Conservation (phyloP, 2,888 invertebrate genomes). For the Zaprionus obscuricornis region DNA sequence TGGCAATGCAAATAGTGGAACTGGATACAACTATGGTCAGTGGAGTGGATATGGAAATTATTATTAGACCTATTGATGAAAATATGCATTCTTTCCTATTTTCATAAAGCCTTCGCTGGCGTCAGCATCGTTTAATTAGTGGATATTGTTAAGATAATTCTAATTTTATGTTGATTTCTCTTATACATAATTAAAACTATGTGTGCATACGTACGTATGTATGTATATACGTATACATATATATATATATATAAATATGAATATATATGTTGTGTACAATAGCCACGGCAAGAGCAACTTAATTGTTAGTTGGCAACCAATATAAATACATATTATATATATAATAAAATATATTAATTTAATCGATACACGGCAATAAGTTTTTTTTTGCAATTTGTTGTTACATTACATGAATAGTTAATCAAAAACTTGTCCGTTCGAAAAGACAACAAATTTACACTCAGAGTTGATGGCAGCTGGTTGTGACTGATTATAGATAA, state of each 20-base stretch:
- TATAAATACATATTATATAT: slow-evolving; percentile 22
- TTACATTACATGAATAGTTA: slow-evolving; percentile 22
- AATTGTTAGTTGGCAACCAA: slow-evolving; percentile 36
- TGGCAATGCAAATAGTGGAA: slow-evolving; percentile 35
- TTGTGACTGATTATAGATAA: slow-evolving; percentile 23
- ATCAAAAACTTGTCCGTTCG: slow-evolving; percentile 13
- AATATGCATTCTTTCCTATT: slow-evolving; percentile 1
- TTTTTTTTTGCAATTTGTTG: slow-evolving; percentile 16
- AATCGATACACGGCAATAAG: slow-evolving; percentile 39
- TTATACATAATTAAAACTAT: slow-evolving; percentile 37
- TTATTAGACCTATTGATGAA: slow-evolving; percentile 64
- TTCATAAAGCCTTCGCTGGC: slow-evolving; percentile 4
- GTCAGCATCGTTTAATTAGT: slow-evolving; percentile 47
- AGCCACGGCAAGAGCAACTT: slow-evolving; percentile 28
- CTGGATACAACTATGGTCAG: slow-evolving; percentile 85
- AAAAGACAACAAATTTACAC: slow-evolving; percentile 13
- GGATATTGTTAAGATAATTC: slow-evolving; percentile 47
- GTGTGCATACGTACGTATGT: slow-evolving; percentile 22
- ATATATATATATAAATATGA: slow-evolving; percentile 11
- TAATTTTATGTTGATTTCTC: slow-evolving; percentile 60
- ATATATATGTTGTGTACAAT: slow-evolving; percentile 16
- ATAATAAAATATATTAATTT: slow-evolving; percentile 48
- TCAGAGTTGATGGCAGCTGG: slow-evolving; percentile 7
- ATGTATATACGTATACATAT: slow-evolving; percentile 23
- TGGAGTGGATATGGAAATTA: slow-evolving; percentile 85